phyloP scores from a whole-genome alignment of 1,140 invertebrate genomes.

The Lordiphosa clarofinis region DNA sequence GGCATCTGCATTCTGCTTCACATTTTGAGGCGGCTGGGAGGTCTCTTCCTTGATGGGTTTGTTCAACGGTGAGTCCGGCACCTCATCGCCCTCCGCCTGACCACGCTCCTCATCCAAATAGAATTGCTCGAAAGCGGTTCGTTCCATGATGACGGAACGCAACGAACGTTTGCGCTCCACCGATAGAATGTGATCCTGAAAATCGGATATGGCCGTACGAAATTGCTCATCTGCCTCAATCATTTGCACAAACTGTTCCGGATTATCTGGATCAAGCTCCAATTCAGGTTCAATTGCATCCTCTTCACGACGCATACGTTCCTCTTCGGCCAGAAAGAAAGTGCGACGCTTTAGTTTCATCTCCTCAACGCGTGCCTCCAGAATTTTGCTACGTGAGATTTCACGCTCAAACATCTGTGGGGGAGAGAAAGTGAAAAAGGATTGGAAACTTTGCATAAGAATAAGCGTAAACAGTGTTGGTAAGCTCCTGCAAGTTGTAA shows the following conservation, averaged over 20 bases:
- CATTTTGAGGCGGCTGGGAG: not conserved
- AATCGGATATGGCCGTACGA: constrained; percentile 40
- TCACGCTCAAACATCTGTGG: constrained; percentile 90
- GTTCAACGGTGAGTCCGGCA: not conserved
- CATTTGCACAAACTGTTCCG: constrained; percentile 62
- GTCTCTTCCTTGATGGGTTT: not conserved
- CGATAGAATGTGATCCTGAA: constrained; percentile 42
- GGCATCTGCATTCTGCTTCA: too few species aligned
- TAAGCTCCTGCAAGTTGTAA: too few species aligned
- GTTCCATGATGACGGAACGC: constrained; percentile 52
- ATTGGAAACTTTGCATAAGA: too few species aligned
- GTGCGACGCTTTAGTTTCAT: constrained; percentile 82
- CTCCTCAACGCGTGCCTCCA: constrained; percentile 90
- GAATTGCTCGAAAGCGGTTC: constrained; percentile 56
- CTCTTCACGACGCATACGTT: constrained; percentile 2
- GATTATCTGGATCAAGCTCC: constrained; percentile 62
- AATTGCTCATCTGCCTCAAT: constrained; percentile 61
- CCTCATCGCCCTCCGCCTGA: not conserved
- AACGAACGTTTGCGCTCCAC: constrained; percentile 53
- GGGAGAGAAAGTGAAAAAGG: constrained; percentile 32
- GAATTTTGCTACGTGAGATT: constrained; percentile 91
- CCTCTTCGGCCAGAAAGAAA: constrained; percentile 52
- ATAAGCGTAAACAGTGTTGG: too few species aligned
- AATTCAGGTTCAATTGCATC: not conserved
- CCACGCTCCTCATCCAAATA: constrained; percentile 22